Evolutionary conservation across 2,113 vertebrate species (phyloP), one percentile per base, ranked within the genome.

Genomic region (Phrynocephalus versicolor): DNA sequence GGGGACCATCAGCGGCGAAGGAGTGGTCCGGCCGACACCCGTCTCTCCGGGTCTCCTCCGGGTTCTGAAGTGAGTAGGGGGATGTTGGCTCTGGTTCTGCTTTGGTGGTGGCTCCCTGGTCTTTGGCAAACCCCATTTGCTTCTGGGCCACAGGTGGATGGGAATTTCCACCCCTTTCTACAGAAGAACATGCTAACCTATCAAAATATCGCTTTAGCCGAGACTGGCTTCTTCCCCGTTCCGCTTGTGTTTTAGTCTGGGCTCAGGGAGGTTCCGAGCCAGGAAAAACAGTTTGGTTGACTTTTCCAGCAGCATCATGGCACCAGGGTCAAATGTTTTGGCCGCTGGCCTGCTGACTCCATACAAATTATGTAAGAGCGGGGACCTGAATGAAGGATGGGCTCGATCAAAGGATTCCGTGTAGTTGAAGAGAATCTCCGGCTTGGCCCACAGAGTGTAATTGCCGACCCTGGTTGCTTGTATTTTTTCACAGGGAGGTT

Each of bases 1-100:
- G 87, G 98, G 98, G 64, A 97, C 98, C 71, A 92, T 99, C 60
- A 98, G 93, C 15, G 97, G 97, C 16, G 95, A 98, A 0, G 97
- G 98, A 7, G 91, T 99, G 91, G 97, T 99, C 89, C 95, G 98
- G 81, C 98, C 97, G 3, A 96, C 97, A 0, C 94, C 97, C 0
- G 96, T 99, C 39, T 97, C 97, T 1, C 98, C 98, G 0, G 96
- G 98, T 3, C 96, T 99, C 81, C 71, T 98, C 3, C 98, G 97
- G 85, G 97, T 99, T 89, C 95, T 99, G 72, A 96, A 98, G 98
- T 99, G 96, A 97, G 97, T 95, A 16, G 65, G 16, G 15, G 45
- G 45, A 51, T 10, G 45, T 51, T 51, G 45, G 45, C 45, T 13
- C 27, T 67, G 8, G 65, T 27, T 67, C 30, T 9, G 65, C 8